Percentiles rank a stretch among this genome's conserved stretches.
Conservation (phyloP, 92 coral and sea anemone species). For the Palythoa grandis region DNA sequence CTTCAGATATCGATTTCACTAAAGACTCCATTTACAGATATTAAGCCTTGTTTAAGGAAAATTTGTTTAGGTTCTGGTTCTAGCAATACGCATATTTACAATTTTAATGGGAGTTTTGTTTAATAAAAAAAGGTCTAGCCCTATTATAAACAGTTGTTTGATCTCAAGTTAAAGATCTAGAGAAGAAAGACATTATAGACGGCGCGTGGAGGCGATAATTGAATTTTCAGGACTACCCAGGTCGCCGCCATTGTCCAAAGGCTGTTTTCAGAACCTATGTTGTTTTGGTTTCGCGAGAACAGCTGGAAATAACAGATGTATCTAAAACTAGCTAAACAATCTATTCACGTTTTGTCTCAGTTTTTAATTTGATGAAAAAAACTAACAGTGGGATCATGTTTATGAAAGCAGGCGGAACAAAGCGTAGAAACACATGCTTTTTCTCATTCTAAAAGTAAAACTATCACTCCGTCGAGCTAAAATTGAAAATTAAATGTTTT, state of each 20-base stretch:
- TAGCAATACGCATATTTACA: too few species aligned
- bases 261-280: slow-evolving; percentile 20
- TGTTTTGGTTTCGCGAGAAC: slow-evolving; percentile 44
- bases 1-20: too few species aligned
- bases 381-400: slow-evolving; percentile 6
- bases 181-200: not conserved
- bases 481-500: slow-evolving; percentile 28
- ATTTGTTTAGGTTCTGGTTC: too few species aligned
- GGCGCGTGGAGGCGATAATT: slow-evolving; percentile 47
- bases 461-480: not conserved
- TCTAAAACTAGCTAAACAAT: slow-evolving; percentile 32
- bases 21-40: too few species aligned
- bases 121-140: too few species aligned
- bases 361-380: slow-evolving; percentile 22
- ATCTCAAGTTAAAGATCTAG: not conserved
- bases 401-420: slow-evolving; percentile 5
- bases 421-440: slow-evolving; percentile 26
- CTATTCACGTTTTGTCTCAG: slow-evolving; percentile 15
- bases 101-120: too few species aligned
- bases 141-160: not conserved
- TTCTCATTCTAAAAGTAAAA: not conserved
- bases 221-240: slow-evolving; percentile 12
- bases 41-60: too few species aligned
- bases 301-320: slow-evolving; percentile 50
- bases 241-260: not conserved